These are phyloP conservation scores for Zaprionus camerounensis DNA, from an alignment of 1,140 invertebrate genomes.

Conservation along the genomic window DNA sequence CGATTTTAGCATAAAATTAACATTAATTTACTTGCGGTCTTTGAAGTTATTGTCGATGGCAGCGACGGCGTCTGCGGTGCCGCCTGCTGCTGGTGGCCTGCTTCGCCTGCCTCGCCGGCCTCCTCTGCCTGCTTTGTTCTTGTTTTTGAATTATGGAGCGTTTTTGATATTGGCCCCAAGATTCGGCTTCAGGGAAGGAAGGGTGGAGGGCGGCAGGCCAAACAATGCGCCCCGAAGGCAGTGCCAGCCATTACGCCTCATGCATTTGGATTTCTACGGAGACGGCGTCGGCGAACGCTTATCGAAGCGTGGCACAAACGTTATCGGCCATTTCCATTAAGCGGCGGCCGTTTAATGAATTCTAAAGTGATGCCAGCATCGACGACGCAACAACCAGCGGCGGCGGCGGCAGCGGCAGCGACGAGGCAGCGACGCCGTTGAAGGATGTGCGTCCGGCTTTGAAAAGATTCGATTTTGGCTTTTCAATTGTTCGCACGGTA, in stretches of 20 bases:
- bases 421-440: constrained; percentile 38
- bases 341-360: constrained; percentile 81
- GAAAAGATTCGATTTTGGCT: constrained; percentile 80
- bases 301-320: constrained; percentile 79
- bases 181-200: constrained; percentile 4
- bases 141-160: constrained; percentile 79
- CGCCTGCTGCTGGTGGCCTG: constrained; percentile 14
- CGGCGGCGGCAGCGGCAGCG: constrained; percentile 19
- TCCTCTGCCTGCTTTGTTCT: constrained; percentile 57
- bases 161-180: constrained; percentile 68
- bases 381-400: constrained; percentile 21
- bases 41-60: constrained; percentile 77
- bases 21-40: constrained; percentile 83
- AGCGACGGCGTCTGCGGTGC: constrained; percentile 7
- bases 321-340: constrained; percentile 83
- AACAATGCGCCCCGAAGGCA: constrained; percentile 57
- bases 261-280: constrained; percentile 49
- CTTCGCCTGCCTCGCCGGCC: constrained; percentile 16
- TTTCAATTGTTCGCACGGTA: constrained; percentile 79
- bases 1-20: constrained; percentile 82
- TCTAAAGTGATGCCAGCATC: constrained; percentile 69
- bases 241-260: constrained; percentile 41
- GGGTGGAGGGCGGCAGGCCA: neutral
- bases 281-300: constrained; percentile 54
- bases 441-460: constrained; percentile 60